These are phyloP conservation scores for Eristalinus aeneus DNA, from an alignment of 2,888 invertebrate genomes.

Conservation along the genomic window DNA sequence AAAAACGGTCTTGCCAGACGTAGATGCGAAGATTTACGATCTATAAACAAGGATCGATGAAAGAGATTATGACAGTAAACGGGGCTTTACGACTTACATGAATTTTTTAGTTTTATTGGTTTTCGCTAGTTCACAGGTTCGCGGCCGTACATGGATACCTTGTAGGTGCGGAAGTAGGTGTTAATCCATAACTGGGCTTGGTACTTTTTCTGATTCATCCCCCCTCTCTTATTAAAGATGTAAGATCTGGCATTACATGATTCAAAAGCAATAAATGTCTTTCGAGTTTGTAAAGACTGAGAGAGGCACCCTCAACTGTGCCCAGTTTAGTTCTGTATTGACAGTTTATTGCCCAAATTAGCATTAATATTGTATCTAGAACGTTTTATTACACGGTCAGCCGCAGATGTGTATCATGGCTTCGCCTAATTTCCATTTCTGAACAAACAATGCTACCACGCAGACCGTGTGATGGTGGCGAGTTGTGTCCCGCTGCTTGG, in stretches of 20 bases:
- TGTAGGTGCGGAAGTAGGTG: background rate
- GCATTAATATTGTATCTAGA: conserved; percentile 29
- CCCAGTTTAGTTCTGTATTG: background rate
- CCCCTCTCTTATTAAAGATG: background rate
- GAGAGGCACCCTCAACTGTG: background rate
- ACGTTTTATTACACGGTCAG: conserved; percentile 37
- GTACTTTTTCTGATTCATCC: background rate
- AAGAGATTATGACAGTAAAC: background rate
- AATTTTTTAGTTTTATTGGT: background rate
- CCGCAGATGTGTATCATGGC: background rate
- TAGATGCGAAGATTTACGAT: background rate
- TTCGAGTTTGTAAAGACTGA: background rate
- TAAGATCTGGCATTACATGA: background rate
- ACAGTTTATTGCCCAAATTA: conserved; percentile 28
- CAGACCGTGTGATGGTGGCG: background rate
- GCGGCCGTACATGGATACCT: background rate
- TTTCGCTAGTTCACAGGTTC: background rate
- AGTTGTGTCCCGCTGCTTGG: conserved; percentile 28
- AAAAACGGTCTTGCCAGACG: background rate
- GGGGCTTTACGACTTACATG: background rate
- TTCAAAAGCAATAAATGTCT: background rate
- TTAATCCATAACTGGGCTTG: background rate
- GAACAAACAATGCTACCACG: conserved; percentile 16
- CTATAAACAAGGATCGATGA: background rate
- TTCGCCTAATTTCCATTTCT: conserved; percentile 53